A percentile compares a stretch with the other conserved stretches of the same genome.
These are phyloP conservation scores for Pterois miles DNA, from an alignment of 2,797 vertebrate genomes.

Conservation along the genomic window DNA sequence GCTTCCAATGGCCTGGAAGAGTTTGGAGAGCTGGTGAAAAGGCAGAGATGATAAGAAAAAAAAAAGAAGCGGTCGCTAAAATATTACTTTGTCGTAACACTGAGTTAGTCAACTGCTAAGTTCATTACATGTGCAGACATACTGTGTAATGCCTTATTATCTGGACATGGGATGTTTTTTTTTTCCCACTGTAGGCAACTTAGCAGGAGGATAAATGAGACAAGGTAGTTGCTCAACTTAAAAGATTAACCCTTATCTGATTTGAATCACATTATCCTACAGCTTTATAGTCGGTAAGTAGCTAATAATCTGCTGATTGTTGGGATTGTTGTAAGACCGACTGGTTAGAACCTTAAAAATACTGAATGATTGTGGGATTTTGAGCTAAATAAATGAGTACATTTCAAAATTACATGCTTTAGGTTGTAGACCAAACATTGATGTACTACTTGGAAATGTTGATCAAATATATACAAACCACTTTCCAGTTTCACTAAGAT, in stretches of 20 bases:
- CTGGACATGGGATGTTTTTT: not conserved
- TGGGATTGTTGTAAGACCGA: not conserved
- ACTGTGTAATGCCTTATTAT: not conserved
- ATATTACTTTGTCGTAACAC: slow-evolving; percentile 5
- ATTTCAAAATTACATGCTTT: not conserved
- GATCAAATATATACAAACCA: not conserved
- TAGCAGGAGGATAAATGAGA: not conserved
- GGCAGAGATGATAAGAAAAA: slow-evolving; percentile 30
- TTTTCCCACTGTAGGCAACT: not conserved
- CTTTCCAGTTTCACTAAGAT: not conserved
- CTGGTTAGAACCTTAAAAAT: not conserved
- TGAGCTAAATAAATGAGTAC: not conserved
- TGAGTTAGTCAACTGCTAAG: not conserved
- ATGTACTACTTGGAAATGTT: not conserved
- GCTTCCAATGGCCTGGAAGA: slow-evolving; percentile 85
- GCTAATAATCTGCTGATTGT: slow-evolving; percentile 5
- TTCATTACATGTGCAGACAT: slow-evolving; percentile 5
- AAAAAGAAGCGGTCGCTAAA: not conserved
- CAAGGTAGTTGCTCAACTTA: slow-evolving; percentile 8
- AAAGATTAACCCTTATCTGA: slow-evolving; percentile 13
- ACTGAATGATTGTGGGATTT: not conserved
- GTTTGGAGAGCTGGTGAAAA: slow-evolving; percentile 68
- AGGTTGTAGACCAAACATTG: not conserved
- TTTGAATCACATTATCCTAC: not conserved
- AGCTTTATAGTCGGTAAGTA: not conserved